Conservation (phyloP, 2,797 vertebrate species). For the Florisuga fusca region DNA sequence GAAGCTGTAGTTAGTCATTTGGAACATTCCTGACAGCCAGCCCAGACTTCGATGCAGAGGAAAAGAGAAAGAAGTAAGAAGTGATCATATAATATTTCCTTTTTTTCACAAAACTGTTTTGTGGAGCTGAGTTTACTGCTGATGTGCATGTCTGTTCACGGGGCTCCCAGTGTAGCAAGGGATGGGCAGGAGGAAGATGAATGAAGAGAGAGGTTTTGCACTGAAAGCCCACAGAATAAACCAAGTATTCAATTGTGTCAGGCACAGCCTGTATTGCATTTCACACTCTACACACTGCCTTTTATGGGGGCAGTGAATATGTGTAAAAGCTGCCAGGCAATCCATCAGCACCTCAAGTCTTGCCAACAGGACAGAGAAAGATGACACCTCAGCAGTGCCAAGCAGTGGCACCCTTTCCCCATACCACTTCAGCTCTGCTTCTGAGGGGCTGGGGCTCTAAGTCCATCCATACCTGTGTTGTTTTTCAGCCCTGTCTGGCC, state of each 20-base stretch:
- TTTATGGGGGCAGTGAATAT: not conserved
- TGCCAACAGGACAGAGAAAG: constrained; percentile 11
- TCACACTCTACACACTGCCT: not conserved
- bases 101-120: constrained; percentile 32
- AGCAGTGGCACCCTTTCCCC: not conserved
- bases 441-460: accelerated
- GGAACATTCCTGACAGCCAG: constrained; percentile 6
- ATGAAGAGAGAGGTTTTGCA: constrained; percentile 15
- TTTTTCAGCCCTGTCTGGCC: not conserved
- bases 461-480: accelerated
- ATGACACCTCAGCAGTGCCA: not conserved
- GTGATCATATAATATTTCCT: constrained; percentile 11
- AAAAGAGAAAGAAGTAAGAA: constrained; percentile 39
- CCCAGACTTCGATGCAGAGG: not conserved
- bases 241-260: constrained; percentile 7
- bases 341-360: not conserved
- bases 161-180: constrained; percentile 10
- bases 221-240: not conserved
- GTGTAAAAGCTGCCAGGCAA: not conserved
- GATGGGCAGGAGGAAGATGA: not conserved
- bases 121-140: constrained; percentile 32
- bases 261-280: not conserved
- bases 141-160: not conserved
- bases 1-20: constrained; percentile 4
- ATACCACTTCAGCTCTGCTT: accelerated